Percentiles rank a stretch among this genome's conserved stretches.
These are phyloP conservation scores for Tridacna crocea DNA, from an alignment of 2,888 invertebrate species.

Conservation along the genomic window DNA sequence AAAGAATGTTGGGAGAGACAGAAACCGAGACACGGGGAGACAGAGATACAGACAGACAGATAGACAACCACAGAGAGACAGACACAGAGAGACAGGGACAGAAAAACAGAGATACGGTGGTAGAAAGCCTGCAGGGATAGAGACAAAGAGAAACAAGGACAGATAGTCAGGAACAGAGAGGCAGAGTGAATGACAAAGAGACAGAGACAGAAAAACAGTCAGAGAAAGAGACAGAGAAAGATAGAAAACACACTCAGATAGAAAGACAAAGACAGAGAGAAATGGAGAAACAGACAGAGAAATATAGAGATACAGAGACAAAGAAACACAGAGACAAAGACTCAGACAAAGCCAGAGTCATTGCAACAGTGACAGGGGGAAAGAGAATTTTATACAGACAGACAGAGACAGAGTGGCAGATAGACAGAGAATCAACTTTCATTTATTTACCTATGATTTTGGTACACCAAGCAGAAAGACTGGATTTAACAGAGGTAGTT, in stretches of 20 bases:
- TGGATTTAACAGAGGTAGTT: constrained; percentile 62
- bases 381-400: neutral
- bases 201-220: neutral
- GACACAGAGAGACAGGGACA: too few species aligned
- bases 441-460: constrained; percentile 38
- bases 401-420: neutral
- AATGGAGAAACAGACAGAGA: neutral
- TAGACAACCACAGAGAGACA: too few species aligned
- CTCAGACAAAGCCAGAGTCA: too few species aligned
- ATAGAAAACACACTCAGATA: too few species aligned
- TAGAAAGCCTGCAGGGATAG: too few species aligned
- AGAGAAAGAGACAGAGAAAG: neutral
- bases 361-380: neutral
- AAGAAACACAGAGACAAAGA: neutral
- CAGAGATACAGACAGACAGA: too few species aligned
- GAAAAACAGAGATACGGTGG: too few species aligned
- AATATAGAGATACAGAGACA: neutral
- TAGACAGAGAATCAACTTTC: neutral
- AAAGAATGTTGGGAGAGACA: too few species aligned
- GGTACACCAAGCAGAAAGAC: constrained; percentile 55
- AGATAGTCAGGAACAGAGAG: neutral
- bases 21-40: too few species aligned
- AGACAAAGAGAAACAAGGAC: too few species aligned
- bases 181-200: neutral
- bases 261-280: too few species aligned